Evolutionary conservation across 1,140 invertebrate genomes (phyloP).

Genomic region (Leptonema lineaticorne): DNA sequence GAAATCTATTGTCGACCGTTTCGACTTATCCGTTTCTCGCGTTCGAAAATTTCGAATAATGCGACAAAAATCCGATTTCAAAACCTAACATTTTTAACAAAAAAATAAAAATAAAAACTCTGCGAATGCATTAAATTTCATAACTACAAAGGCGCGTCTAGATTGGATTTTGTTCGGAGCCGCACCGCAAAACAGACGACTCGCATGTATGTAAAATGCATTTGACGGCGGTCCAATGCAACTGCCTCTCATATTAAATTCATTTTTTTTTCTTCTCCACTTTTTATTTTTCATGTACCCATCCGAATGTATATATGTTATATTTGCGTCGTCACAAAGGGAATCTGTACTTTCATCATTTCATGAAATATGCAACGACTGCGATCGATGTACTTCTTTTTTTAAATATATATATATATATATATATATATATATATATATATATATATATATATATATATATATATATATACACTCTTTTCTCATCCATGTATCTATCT

Average conservation of each 20-base stretch:
- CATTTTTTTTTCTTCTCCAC: background rate
- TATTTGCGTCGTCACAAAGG: background rate
- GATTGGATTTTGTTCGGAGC: background rate
- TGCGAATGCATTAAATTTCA: background rate
- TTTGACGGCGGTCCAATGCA: background rate
- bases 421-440: too few species aligned
- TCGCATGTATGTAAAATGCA: background rate
- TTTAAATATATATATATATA: too few species aligned
- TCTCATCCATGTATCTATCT: too few species aligned
- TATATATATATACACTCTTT: too few species aligned
- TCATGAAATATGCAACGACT: background rate
- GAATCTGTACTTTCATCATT: background rate
- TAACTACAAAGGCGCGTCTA: background rate
- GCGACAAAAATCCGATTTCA: too few species aligned
- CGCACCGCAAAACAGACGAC: background rate
- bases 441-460: too few species aligned
- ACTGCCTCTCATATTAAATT: background rate
- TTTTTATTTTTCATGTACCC: background rate
- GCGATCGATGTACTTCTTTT: background rate
- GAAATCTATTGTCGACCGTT: too few species aligned
- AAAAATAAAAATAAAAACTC: too few species aligned
- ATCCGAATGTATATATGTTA: background rate
- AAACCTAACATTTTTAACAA: too few species aligned
- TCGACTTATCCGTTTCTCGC: too few species aligned
- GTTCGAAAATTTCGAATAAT: too few species aligned